Base-by-base conservation (phyloP, 2,888 invertebrate genomes). In the Acholoe squamosa region DNA sequence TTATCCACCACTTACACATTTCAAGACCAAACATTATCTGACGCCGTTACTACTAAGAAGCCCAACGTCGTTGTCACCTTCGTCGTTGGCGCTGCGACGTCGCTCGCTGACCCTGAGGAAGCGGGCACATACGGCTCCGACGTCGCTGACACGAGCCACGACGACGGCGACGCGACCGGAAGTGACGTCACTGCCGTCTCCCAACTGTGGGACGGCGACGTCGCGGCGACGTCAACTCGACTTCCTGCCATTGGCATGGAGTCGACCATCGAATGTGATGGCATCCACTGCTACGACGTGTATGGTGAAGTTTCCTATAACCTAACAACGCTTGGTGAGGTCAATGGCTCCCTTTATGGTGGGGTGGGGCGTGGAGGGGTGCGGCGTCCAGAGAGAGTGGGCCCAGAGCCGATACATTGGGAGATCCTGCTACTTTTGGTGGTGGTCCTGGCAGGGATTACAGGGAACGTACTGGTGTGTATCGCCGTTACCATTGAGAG, bases 401-500 rank as follows among this genome's bases (percentile, higher is more conserved):
- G 43, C 5, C 43, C 25, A 54, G 51, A 34, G 51, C 76, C 22
- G 52, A 14, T 80, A 0, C 28, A 91, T 86, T 93, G 92, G 93
- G 67, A 94, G 93, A 76, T 94, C 93, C 92, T 93, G 92, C 97
- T 98, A 96, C 98, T 98, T 94, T 97, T 97, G 94, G 97, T 98
- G 94, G 98, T 98, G 96, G 98, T 98, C 95, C 96, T 98, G 92
- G 98, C 98, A n/a, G 98, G 98, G 61, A 98, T 98, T 67, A 96
- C 98, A 91, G 99, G 99, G 31, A 99, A 99, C 96, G 97, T 98
- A 93, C 96, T 99, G 91, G 99, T 99, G 93, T 99, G 99, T 96
- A 96, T 99, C 94, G 99, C 99, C 0, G 98, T 99, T 93, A 97
- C 97, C 92, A 96, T 98, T 94, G 99, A 99, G 96, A 97, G 98